Percentiles rank a stretch among this genome's conserved stretches.
phyloP scores from a whole-genome alignment of 1,140 invertebrate genomes.

The Drosophila kurseongensis region DNA sequence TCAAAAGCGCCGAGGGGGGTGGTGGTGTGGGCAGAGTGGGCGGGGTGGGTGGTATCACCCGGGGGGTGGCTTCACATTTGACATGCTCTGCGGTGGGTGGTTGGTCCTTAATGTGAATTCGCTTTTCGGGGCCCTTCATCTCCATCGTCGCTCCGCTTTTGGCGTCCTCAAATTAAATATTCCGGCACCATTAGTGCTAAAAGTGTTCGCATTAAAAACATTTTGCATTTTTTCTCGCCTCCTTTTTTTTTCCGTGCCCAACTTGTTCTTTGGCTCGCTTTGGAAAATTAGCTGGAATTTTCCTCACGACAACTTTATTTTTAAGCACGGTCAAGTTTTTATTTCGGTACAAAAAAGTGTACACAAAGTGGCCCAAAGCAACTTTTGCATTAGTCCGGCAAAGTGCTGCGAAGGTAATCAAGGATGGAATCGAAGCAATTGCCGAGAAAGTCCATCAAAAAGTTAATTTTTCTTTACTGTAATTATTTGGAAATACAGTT shows the following conservation, averaged over 20 bases:
- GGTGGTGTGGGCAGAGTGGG: background rate
- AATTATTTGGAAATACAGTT: background rate
- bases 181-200: conserved; percentile 63
- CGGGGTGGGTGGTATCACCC: background rate
- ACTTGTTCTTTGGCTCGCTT: conserved; percentile 1
- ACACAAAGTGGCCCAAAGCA: conserved; percentile 6
- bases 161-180: conserved; percentile 47
- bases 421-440: background rate
- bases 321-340: conserved; percentile 68
- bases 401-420: conserved; percentile 21
- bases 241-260: background rate
- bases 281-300: conserved; percentile 48
- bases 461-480: background rate
- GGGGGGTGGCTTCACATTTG: conserved; percentile 70
- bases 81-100: conserved; percentile 72
- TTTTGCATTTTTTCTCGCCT: conserved; percentile 57
- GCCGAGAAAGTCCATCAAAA: background rate
- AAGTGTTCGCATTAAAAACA: conserved; percentile 60
- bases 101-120: conserved; percentile 39
- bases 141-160: conserved; percentile 11
- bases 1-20: conserved; percentile 50
- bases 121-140: conserved; percentile 2
- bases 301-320: conserved; percentile 66
- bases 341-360: conserved; percentile 10
- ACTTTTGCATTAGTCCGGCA: conserved; percentile 64